phyloP scores from a whole-genome alignment of 2,113 vertebrate species.

The Dissostichus mawsoni region DNA sequence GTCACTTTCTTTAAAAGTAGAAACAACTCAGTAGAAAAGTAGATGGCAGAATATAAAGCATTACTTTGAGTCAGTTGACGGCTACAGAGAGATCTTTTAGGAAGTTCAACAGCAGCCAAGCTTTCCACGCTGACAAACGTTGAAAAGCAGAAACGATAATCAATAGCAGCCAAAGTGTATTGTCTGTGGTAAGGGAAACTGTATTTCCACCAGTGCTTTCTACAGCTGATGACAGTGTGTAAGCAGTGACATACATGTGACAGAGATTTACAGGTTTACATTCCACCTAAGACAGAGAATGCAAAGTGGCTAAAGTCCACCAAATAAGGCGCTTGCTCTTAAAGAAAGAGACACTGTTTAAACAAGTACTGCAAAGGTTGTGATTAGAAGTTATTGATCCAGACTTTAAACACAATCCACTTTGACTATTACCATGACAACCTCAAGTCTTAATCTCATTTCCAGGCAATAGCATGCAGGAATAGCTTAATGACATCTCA shows the following conservation, averaged over 20 bases:
- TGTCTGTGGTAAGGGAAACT: conserved; percentile 22
- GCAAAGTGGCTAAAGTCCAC: conserved; percentile 9
- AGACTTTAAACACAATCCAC: conserved; percentile 6
- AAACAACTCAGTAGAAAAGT: neutral
- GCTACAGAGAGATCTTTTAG: conserved; percentile 11
- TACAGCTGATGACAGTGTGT: neutral
- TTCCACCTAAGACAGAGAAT: neutral
- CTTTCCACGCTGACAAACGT: conserved; percentile 33
- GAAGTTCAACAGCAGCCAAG: conserved; percentile 30
- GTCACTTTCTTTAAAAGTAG: neutral
- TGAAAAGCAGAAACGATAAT: conserved; percentile 22
- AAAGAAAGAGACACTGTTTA: conserved; percentile 19
- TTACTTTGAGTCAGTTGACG: neutral
- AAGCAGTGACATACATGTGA: neutral
- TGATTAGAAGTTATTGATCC: neutral
- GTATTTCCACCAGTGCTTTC: conserved; percentile 9
- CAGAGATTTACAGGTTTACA: conserved; percentile 23
- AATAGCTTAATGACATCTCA: conserved; percentile 6
- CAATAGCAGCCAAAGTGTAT: conserved; percentile 20
- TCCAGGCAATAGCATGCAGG: conserved; percentile 22
- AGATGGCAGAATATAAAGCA: neutral
- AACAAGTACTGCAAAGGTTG: conserved; percentile 3
- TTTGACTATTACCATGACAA: neutral
- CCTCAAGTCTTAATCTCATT: conserved; percentile 27
- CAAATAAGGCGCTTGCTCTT: conserved; percentile 21